Percentiles rank a stretch among this genome's conserved stretches.
These are phyloP conservation scores for Panthera tigris DNA, from an alignment of 2,113 vertebrate genomes.

Conservation along the genomic window DNA sequence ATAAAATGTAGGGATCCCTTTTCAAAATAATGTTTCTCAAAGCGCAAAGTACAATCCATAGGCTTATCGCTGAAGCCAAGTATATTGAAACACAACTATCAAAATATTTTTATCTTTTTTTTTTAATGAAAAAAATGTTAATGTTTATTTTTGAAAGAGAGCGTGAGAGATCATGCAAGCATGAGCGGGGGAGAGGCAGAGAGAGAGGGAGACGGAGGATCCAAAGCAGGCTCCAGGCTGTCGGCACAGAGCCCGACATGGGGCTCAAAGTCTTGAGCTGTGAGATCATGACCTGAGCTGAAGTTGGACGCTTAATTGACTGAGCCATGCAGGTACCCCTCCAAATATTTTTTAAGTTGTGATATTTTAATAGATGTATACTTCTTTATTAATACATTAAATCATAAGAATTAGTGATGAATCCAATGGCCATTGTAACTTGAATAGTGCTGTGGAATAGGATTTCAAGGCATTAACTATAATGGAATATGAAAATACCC, in stretches of 20 bases:
- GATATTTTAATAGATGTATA: background rate
- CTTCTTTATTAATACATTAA: background rate
- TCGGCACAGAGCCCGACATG: too few relatives aligned
- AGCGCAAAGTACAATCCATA: background rate
- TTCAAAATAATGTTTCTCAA: background rate
- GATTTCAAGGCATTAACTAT: background rate
- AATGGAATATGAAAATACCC: background rate
- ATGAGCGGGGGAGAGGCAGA: too few relatives aligned
- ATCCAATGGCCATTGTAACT: background rate
- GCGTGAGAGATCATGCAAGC: too few relatives aligned
- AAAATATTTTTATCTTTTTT: background rate
- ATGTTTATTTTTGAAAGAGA: too few relatives aligned
- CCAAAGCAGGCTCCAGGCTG: too few relatives aligned
- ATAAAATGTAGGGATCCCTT: background rate
- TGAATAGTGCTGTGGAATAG: slow-evolving; percentile 9
- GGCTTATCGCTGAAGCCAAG: background rate
- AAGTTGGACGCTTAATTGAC: too few relatives aligned
- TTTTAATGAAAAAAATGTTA: too few relatives aligned
- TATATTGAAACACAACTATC: slow-evolving; percentile 4
- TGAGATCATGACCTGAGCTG: too few relatives aligned
- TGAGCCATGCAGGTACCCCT: too few relatives aligned
- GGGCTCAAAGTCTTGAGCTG: too few relatives aligned
- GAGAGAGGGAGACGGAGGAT: too few relatives aligned
- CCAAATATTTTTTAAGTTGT: background rate
- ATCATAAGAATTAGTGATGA: background rate